These are phyloP conservation scores for Onychomys arenicola DNA, from an alignment of 2,797 vertebrate genomes.

Conservation along the genomic window DNA sequence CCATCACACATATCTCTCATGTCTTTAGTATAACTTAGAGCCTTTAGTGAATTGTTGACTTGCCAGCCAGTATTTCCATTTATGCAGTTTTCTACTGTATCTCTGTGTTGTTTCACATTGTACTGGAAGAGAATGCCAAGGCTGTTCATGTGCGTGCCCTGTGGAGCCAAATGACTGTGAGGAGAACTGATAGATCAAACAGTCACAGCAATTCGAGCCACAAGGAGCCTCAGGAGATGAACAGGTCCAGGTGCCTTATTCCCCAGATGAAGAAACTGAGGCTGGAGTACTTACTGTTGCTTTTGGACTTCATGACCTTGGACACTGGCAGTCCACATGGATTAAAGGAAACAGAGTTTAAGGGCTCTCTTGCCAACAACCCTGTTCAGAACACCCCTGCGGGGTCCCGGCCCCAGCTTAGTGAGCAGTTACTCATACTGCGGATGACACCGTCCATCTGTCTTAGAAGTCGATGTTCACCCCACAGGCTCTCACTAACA, in stretches of 20 bases:
- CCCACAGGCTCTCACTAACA: slow-evolving; percentile 38
- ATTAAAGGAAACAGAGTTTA: slow-evolving; percentile 7
- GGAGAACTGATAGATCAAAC: neutral
- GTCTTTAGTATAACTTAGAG: neutral
- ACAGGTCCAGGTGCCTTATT: neutral
- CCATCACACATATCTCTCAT: neutral
- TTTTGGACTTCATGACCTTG: neutral
- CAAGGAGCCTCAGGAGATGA: neutral
- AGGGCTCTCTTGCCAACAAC: slow-evolving; percentile 1
- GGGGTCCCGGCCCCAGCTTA: neutral
- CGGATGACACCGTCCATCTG: slow-evolving; percentile 61
- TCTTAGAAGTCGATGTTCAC: slow-evolving; percentile 49
- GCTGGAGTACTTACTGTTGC: neutral
- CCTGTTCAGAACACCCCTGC: slow-evolving; percentile 21
- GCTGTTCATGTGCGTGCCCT: neutral
- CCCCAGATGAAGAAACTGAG: neutral
- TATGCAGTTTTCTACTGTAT: neutral
- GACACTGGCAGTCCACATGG: neutral
- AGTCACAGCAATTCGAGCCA: neutral
- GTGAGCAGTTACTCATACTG: slow-evolving; percentile 67
- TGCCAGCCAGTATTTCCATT: neutral
- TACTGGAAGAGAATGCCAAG: neutral
- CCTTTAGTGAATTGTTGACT: neutral
- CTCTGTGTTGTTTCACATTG: neutral
- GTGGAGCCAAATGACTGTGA: neutral